Evolutionary conservation across 2,113 vertebrate genomes (phyloP).

Genomic region (Drymodes brunneopygia): DNA sequence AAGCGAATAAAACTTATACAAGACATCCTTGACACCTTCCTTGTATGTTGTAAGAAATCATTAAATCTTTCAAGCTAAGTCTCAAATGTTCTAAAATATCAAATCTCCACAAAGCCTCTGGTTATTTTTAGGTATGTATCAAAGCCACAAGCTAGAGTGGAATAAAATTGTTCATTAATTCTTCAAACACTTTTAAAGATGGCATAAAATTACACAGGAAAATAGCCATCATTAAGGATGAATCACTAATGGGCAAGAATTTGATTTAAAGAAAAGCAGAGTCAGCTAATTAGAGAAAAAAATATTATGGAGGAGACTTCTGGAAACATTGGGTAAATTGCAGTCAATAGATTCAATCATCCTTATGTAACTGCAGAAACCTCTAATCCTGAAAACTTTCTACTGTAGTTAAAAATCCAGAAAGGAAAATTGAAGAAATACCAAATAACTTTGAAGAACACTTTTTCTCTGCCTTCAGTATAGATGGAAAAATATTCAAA

Average conservation of each 20-base stretch:
- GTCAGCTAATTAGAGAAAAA: not conserved
- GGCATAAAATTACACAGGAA: not conserved
- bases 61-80: not conserved
- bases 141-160: not conserved
- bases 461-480: not conserved
- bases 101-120: not conserved
- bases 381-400: not conserved
- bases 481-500: not conserved
- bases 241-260: not conserved
- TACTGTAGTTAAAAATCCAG: not conserved
- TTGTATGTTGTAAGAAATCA: not conserved
- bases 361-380: not conserved
- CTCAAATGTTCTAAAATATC: not conserved
- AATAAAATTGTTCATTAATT: conserved; percentile 30
- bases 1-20: not conserved
- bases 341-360: not conserved
- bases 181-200: conserved; percentile 1
- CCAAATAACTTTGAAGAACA: not conserved
- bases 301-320: not conserved
- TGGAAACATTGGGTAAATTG: not conserved
- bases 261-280: conserved; percentile 10
- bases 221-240: not conserved
- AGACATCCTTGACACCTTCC: not conserved
- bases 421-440: not conserved
- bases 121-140: conserved; percentile 2